Base-by-base conservation (phyloP, 2,888 invertebrate genomes). In the Drosophila stalkeri region DNA sequence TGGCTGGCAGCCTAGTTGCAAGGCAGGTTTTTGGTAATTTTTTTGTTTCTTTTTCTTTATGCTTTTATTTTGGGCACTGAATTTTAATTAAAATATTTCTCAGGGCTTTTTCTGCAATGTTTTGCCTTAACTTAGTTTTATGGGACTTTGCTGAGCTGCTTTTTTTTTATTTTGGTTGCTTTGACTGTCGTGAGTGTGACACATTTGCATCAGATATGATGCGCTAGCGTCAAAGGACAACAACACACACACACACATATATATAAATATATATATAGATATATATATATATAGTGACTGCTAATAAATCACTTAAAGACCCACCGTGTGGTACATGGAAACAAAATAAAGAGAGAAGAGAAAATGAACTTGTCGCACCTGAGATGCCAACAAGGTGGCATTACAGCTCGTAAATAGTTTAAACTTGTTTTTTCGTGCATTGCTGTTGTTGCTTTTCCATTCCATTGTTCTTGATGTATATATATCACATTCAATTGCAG, bases 61-160 rank as follows among this genome's bases (percentile, higher is more conserved):
- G 52, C 54, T 74, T 70, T 63, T 82, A 14, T 72, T 69, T 68
- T 67, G 81, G 75, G 79, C 88, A 76, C 74, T 82, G 90, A 86
- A 90, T 86, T 90, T 86, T 86, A 86, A 86, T 86, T 86, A 86
- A 86, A 86, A 86, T 86, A 86, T 90, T 86, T 86, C 86, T 90
- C 86, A 86, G 83, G 86, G 80, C 72, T 81, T 87, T 74, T 65
- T 68, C 49, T 71, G 63, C 16, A 16, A 8, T n/a, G n/a, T 62
- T 16, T 65, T 33, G 31, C n/a, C 20, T 56, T 47, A 12, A n/a
- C 20, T 55, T 41, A 43, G 57, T 39, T 54, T 61, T 59, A 55
- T 55, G 51, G 31, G 68, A 41, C 47, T 68, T 49, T 62, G 54
- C 23, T n/a, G 63, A 31, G 20, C 57, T 14, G 20, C 57, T 12